Percentiles rank a stretch among this genome's conserved stretches.
Evolutionary conservation across 2,113 vertebrate species (phyloP).

Genomic region (Hepsetus odoe): DNA sequence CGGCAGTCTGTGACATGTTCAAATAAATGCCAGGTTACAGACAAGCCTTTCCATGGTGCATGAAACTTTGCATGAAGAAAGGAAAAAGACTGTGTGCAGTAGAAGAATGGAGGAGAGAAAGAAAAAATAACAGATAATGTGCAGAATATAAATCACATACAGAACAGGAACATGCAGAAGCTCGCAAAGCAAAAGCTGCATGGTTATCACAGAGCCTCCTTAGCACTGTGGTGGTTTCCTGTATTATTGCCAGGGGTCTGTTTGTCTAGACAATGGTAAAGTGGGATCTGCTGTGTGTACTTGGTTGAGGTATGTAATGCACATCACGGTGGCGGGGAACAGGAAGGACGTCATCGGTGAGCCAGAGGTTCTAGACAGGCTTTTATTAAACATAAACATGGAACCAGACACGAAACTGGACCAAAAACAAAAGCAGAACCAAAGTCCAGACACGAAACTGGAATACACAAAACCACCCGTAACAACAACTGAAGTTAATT

Average conservation of each 20-base stretch:
- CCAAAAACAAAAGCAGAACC: too few species aligned
- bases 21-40: background rate
- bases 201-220: background rate
- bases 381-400: too few species aligned
- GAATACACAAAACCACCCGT: too few species aligned
- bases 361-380: too few species aligned
- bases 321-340: too few species aligned
- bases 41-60: background rate
- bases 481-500: too few species aligned
- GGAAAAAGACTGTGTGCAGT: background rate
- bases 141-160: background rate
- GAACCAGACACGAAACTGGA: too few species aligned
- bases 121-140: background rate
- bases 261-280: background rate
- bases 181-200: background rate
- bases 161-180: background rate
- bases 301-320: constrained; percentile 20
- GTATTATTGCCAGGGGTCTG: constrained; percentile 9
- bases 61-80: background rate
- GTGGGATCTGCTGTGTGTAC: constrained; percentile 8
- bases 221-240: background rate
- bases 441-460: too few species aligned
- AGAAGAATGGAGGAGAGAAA: background rate
- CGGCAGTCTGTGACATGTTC: background rate
- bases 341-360: too few species aligned